A percentile compares a stretch with the other conserved stretches of the same genome.
Conservation (phyloP, 2,888 invertebrate species). For the Lamellibrachia satsuma region DNA sequence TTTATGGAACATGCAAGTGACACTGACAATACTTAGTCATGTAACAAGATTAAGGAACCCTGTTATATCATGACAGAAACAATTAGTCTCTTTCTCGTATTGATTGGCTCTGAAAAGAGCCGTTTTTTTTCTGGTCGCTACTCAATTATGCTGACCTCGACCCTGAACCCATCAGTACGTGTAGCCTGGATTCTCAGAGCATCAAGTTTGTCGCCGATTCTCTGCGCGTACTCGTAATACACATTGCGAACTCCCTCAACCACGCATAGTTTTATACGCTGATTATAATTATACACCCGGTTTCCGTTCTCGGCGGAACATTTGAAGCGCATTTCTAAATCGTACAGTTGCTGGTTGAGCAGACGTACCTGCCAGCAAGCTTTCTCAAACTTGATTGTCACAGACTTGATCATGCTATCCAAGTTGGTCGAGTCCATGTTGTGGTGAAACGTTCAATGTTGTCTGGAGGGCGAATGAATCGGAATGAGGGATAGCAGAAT, state of each 20-base stretch:
- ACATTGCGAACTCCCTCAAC: slow-evolving; percentile 32
- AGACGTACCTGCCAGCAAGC: slow-evolving; percentile 29
- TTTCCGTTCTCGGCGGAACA: slow-evolving; percentile 18
- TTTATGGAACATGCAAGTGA: too few species aligned
- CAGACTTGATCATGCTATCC: slow-evolving; percentile 14
- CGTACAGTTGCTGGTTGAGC: slow-evolving; percentile 27
- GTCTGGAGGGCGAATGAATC: not conserved
- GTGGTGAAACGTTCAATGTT: not conserved
- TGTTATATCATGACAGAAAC: not conserved
- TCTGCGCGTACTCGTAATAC: slow-evolving; percentile 30
- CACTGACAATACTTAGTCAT: too few species aligned
- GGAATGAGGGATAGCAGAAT: not conserved
- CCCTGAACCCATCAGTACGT: slow-evolving; percentile 18
- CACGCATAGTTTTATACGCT: slow-evolving; percentile 31
- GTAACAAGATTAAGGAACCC: not conserved
- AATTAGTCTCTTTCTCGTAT: not conserved
- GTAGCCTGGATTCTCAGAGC: slow-evolving; percentile 28
- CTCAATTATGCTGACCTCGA: not conserved
- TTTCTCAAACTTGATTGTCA: slow-evolving; percentile 28
- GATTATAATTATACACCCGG: slow-evolving; percentile 24
- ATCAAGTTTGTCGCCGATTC: not conserved
- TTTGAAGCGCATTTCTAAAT: slow-evolving; percentile 28
- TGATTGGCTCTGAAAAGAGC: slow-evolving; percentile 7
- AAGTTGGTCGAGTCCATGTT: not conserved
- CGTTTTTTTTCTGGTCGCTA: slow-evolving; percentile 21